A percentile compares a stretch with the other conserved stretches of the same genome.
Conservation (phyloP, 2,113 vertebrate species). For the Camelus dromedarius region DNA sequence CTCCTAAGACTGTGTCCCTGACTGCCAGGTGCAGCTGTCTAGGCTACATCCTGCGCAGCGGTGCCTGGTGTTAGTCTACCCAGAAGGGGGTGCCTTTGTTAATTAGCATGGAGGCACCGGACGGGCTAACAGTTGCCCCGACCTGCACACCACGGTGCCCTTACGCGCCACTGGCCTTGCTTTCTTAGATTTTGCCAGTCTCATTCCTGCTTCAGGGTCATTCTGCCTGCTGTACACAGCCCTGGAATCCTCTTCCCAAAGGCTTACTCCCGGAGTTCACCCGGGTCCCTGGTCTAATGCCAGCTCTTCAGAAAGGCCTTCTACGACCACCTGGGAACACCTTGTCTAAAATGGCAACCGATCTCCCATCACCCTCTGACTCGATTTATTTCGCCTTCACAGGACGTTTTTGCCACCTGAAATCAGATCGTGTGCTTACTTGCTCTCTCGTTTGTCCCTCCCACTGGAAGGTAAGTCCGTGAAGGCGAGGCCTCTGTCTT, state of each 20-base stretch:
- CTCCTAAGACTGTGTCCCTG: background rate
- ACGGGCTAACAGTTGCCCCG: background rate
- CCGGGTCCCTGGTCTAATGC: too few species aligned
- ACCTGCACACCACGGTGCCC: background rate
- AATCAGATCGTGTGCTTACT: fast-evolving
- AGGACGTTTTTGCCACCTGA: background rate
- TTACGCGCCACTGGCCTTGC: background rate
- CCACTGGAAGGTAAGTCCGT: background rate
- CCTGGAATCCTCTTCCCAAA: background rate
- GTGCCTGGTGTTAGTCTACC: background rate
- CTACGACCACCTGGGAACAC: background rate
- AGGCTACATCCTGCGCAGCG: background rate
- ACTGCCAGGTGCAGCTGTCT: background rate
- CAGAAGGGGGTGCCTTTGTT: background rate
- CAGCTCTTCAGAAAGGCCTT: background rate
- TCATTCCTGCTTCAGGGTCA: background rate
- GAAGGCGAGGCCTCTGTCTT: background rate
- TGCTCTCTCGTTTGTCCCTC: background rate
- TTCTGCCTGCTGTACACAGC: background rate
- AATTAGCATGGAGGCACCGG: background rate
- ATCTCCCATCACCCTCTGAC: background rate
- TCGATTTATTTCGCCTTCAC: background rate
- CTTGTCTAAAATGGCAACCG: background rate
- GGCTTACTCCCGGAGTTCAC: background rate
- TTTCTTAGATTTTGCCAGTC: background rate